These are phyloP conservation scores for Protonibea diacanthus DNA, from an alignment of 2,797 vertebrate species.

Conservation along the genomic window DNA sequence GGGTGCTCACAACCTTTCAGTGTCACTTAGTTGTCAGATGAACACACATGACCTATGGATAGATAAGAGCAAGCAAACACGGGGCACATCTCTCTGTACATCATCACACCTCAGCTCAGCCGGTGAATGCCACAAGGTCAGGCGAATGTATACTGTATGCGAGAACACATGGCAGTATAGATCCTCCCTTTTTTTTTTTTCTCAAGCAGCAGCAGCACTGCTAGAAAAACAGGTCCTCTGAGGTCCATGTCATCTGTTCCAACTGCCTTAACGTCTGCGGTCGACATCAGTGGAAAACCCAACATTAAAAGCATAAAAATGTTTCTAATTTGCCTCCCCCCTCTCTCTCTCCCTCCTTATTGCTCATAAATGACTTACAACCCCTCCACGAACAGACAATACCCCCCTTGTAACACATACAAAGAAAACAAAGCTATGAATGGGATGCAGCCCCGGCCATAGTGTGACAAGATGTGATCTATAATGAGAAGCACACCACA, in stretches of 20 bases:
- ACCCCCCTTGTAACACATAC: slow-evolving; percentile 10
- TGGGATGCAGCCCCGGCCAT: slow-evolving; percentile 32
- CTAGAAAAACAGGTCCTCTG: slow-evolving; percentile 68
- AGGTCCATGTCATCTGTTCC: slow-evolving; percentile 60
- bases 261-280: slow-evolving; percentile 50
- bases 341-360: neutral
- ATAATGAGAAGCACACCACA: slow-evolving; percentile 53
- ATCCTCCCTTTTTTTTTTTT: slow-evolving; percentile 24
- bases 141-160: slow-evolving; percentile 20
- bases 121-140: slow-evolving; percentile 50
- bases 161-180: neutral
- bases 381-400: slow-evolving; percentile 22
- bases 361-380: slow-evolving; percentile 24
- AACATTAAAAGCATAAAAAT: slow-evolving; percentile 20
- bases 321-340: slow-evolving; percentile 11
- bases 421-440: slow-evolving; percentile 50
- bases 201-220: slow-evolving; percentile 18
- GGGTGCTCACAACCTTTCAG: slow-evolving; percentile 49
- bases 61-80: slow-evolving; percentile 37
- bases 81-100: slow-evolving; percentile 29
- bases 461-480: slow-evolving; percentile 49
- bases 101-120: slow-evolving; percentile 53
- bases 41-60: neutral
- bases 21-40: slow-evolving; percentile 26
- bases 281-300: slow-evolving; percentile 52